Base-by-base conservation (phyloP, 1,140 invertebrate genomes). In the Branchinecta lindahli region DNA sequence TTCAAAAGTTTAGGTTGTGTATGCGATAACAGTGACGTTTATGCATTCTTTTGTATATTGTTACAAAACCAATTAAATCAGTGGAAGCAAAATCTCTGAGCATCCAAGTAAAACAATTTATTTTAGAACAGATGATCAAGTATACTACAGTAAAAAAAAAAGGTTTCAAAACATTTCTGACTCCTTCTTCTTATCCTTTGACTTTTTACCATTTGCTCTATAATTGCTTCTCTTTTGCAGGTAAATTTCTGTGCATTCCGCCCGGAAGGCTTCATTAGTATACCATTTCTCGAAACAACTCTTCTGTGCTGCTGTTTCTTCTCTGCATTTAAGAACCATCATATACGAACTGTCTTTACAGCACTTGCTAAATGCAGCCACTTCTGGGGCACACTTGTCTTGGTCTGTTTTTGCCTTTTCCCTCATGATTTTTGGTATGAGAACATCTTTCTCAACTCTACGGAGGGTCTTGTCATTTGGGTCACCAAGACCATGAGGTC, bases 361-460 rank as follows among this genome's bases (percentile, higher is more conserved):
- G 78, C 92, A 95, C 73, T 86, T 79, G 44, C 83, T 82, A 77
- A 94, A 94, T 68, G 83, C 83, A 79, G 80, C 77, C 8, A 91
- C 87, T 83, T 88, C 85, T 74, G 82, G 74, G 0, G 78, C 33
- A 80, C 92, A 94, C 78, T 92, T 89, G 77, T 90, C 87, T 78
- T 92, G 89, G 77, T 90, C 87, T 15, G 74, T 75, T 77, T 84
- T 87, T 3, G 90, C 85, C 76, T 84, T 87, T 66, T 92, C 88
- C 73, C 92, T 81, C 80, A 95, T 87, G 76, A 88, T 85, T 79
- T 91, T 88, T 3, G 91, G 88, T 78, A 96, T 89, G 65, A 94
- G 74, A 65, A 95, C 84, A 75, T 94, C 88, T 61, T 78, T 79
- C 80, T 96, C 92, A 3, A 94, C 88, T 83, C 86, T 91, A 75